These are phyloP conservation scores for Protobothrops mucrosquamatus DNA, from an alignment of 2,113 vertebrate genomes.

Conservation along the genomic window DNA sequence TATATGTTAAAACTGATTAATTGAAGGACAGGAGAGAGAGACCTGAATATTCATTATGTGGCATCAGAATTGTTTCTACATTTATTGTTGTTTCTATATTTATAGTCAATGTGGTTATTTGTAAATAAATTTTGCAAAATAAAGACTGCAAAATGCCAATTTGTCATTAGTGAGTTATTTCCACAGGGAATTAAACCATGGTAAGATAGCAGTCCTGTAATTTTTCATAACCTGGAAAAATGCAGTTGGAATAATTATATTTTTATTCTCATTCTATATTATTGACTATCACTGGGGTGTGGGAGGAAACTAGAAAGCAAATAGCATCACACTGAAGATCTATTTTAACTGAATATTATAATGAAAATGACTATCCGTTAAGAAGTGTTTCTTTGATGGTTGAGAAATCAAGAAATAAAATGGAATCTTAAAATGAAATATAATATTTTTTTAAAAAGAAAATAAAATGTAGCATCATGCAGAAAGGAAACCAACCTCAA, in stretches of 20 bases:
- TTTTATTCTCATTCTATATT: neutral
- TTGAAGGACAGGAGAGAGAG: neutral
- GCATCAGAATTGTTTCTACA: neutral
- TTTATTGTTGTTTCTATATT: neutral
- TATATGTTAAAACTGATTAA: neutral
- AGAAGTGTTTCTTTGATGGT: neutral
- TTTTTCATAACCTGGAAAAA: neutral
- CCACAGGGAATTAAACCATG: neutral
- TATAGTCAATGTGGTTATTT: neutral
- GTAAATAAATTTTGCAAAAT: neutral
- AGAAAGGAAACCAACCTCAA: neutral
- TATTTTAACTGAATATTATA: neutral
- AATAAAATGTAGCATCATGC: neutral
- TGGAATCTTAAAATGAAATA: neutral
- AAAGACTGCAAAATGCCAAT: neutral
- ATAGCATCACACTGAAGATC: neutral
- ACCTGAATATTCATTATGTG: neutral
- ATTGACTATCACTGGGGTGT: neutral
- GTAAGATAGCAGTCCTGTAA: neutral
- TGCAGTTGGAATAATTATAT: neutral
- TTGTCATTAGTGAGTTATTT: neutral
- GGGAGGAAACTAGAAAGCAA: neutral
- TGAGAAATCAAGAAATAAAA: neutral
- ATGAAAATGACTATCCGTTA: neutral
- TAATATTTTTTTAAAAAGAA: neutral